Percentiles rank a stretch among this genome's conserved stretches.
Evolutionary conservation across 2,113 vertebrate species (phyloP).

Genomic region (Catharus fuscescens): DNA sequence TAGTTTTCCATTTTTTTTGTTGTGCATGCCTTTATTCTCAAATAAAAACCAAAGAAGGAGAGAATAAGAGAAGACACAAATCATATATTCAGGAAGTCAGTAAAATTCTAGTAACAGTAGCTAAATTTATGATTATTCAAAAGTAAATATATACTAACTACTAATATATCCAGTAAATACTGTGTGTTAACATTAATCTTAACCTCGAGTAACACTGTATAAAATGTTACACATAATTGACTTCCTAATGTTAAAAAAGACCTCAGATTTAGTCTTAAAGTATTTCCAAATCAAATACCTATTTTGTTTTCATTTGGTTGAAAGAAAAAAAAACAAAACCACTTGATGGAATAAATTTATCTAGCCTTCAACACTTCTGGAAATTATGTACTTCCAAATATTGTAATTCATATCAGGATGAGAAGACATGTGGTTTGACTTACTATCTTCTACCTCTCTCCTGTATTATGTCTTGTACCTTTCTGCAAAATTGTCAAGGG

Average conservation of each 20-base stretch:
- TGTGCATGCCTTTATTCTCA: not conserved
- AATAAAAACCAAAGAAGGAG: not conserved
- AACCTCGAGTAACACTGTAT: not conserved
- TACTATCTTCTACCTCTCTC: not conserved
- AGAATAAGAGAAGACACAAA: not conserved
- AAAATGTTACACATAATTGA: not conserved
- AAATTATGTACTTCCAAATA: not conserved
- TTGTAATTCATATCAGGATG: not conserved
- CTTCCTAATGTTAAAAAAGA: not conserved
- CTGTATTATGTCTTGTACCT: not conserved
- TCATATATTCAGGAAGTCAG: not conserved
- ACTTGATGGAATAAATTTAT: not conserved
- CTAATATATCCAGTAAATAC: not conserved
- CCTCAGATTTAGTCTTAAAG: not conserved
- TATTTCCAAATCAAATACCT: not conserved
- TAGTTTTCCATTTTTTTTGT: not conserved
- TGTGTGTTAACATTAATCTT: not conserved
- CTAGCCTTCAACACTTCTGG: not conserved
- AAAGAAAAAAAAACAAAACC: not conserved
- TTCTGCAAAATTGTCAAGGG: not conserved
- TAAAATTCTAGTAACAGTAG: not conserved
- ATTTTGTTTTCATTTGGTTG: not conserved
- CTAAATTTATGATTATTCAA: not conserved
- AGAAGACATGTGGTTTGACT: not conserved
- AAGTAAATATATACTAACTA: not conserved